Base-by-base conservation (phyloP, 2,888 invertebrate species). In the Leuctra nigra region DNA sequence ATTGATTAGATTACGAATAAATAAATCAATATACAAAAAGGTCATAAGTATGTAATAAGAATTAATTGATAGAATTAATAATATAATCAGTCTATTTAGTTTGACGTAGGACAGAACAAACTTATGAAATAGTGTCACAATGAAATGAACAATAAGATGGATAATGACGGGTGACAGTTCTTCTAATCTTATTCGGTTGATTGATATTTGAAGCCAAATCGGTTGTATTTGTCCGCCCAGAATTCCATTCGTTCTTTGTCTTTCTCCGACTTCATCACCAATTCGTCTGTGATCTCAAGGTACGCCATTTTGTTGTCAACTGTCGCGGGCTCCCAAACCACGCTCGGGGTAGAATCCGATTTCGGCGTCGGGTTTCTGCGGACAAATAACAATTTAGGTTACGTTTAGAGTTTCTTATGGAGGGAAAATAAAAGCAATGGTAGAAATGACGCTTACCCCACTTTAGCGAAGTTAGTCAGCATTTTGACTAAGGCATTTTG, bases 391-490 rank as follows among this genome's bases (percentile, higher is more conserved):
- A 4, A 41, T 41, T 18, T 16, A 4, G 2, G 3, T 18, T 38
- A 38, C n/a, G 16, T 9, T 33, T 29, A 29, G 29, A 29, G 6
- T n/a, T n/a, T n/a, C n/a, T n/a, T n/a, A n/a, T n/a, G n/a, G n/a
- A n/a, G n/a, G n/a, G n/a, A n/a, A n/a, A n/a, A n/a, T n/a, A n/a
- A n/a, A n/a, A n/a, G n/a, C n/a, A n/a, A 2, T 4, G 4, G 7
- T 16, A 38, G 38, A 22, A 20, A 44, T 9, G 29, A 4, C 4
- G 2, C 50, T 33, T 14, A 50, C 50, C 50, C 50, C 16, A 20
- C 13, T 33, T 50, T 50, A 18, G 50, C 50, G 22, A 50, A 50
- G 50, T 50, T 35, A 9, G 50, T 50, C 18, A 50, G 18, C n/a
- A 50, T 9, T 4, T 33, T 33, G 20, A 33, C 33, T 20, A 50